These are phyloP conservation scores for Euleptes europaea DNA, from an alignment of 2,113 vertebrate genomes.

Conservation along the genomic window DNA sequence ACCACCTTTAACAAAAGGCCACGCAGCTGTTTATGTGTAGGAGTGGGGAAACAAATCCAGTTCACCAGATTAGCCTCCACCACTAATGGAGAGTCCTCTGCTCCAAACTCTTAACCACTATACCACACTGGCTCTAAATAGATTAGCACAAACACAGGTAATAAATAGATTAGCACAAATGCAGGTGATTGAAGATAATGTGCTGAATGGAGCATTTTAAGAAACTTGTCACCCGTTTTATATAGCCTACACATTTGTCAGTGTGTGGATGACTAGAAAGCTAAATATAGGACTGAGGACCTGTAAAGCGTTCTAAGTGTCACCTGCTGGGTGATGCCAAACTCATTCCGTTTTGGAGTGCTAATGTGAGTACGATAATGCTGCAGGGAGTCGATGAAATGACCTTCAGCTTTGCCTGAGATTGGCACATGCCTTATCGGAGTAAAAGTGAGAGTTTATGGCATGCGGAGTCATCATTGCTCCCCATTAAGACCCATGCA, in stretches of 20 bases:
- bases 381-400: background rate
- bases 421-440: conserved; percentile 4
- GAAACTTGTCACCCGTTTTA: background rate
- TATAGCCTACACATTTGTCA: background rate
- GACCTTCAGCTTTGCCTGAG: conserved; percentile 17
- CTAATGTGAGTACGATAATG: background rate
- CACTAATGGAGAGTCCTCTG: too few species aligned
- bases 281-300: background rate
- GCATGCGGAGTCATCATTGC: conserved; percentile 27
- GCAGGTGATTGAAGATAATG: background rate
- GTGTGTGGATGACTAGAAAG: background rate
- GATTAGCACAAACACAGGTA: background rate
- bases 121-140: background rate
- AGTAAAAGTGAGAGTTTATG: conserved; percentile 4
- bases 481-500: background rate
- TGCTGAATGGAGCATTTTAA: conserved; percentile 5
- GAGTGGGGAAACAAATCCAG: too few species aligned
- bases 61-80: too few species aligned
- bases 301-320: background rate
- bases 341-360: background rate
- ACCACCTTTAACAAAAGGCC: too few species aligned
- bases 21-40: too few species aligned
- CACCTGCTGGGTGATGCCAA: background rate
- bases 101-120: too few species aligned
- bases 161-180: background rate